Base-by-base conservation (phyloP, 2,797 vertebrate genomes). In the Acropternis orthonyx region DNA sequence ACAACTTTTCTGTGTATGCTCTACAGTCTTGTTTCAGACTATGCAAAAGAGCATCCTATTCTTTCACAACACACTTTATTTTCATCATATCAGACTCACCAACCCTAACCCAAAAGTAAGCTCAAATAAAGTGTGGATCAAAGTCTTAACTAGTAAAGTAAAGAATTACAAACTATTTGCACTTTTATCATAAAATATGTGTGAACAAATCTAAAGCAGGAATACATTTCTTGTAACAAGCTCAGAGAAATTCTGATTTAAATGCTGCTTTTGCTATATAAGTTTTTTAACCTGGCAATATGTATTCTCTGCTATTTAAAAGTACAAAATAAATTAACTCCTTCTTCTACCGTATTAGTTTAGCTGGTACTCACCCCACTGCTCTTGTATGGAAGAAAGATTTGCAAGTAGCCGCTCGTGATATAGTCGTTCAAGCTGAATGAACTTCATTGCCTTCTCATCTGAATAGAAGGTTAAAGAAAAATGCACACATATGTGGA, bases 361-460 rank as follows among this genome's bases (percentile, higher is more conserved):
- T 46, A 86, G 63, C 52, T 36, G 79, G 34, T 88, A 98, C 98
- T 98, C 97, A 99, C 99, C 99, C 99, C 99, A 99, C 48, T 99
- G 98, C 37, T 99, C 97, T 93, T 99, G 99, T 96, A 99, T 98
- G 85, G 98, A 97, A 92, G 98, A 98, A 87, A 99, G 98, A 97
- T 99, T 99, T 92, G 98, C 98, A 88, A 99, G 96, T 58, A 99
- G 95, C 79, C 99, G 98, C 94, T 99, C 98, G 62, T 99, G 99
- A 95, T 99, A 99, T 20, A 99, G 93, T 63, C 98, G 98, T 97
- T 99, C 99, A 90, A 99, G 98, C 58, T 99, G 98, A 96, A 99
- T 98, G 93, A 99, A 99, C 89, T 98, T 98, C 94, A 99, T 97
- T 3, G 99, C 99, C 92, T 97, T 98, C 96, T 99, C 98, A 97